Evolutionary conservation across 2,888 invertebrate species (phyloP).

Genomic region (Geophilus truncorum): DNA sequence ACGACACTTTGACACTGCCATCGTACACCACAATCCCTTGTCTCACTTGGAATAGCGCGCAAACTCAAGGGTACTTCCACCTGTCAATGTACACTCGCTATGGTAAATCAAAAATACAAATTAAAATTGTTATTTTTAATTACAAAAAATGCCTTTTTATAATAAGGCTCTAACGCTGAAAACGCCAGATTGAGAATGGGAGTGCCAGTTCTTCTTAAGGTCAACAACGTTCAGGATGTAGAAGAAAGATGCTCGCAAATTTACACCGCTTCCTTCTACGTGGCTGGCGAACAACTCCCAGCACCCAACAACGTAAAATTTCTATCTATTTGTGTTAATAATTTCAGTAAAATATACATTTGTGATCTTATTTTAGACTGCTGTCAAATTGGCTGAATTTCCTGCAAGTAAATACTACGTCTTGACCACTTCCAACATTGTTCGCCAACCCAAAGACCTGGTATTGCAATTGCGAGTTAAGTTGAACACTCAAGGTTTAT

Average conservation of each 20-base stretch:
- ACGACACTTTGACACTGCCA: not conserved
- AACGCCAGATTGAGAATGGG: not conserved
- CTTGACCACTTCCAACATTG: not conserved
- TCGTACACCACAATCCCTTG: not conserved
- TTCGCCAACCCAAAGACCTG: not conserved
- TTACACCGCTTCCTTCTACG: not conserved
- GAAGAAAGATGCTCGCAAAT: not conserved
- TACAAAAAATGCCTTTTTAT: too few species aligned
- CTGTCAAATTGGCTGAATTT: not conserved
- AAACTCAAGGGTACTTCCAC: constrained; percentile 13
- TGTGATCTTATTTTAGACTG: not conserved
- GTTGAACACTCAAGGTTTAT: not conserved
- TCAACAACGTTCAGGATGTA: not conserved
- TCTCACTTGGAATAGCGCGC: not conserved
- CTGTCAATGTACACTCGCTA: not conserved
- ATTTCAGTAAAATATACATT: not conserved
- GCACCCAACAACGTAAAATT: not conserved
- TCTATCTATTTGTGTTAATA: not conserved
- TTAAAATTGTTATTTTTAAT: too few species aligned
- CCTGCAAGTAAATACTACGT: not conserved
- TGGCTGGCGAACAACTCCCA: not conserved
- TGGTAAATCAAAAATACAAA: not conserved
- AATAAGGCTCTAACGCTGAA: not conserved
- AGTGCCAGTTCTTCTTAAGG: not conserved
- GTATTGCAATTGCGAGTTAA: not conserved